Evolutionary conservation across 2,797 vertebrate genomes (phyloP), one percentile per base, ranked within the genome.

Genomic region (Urocyon cinereoargenteus): DNA sequence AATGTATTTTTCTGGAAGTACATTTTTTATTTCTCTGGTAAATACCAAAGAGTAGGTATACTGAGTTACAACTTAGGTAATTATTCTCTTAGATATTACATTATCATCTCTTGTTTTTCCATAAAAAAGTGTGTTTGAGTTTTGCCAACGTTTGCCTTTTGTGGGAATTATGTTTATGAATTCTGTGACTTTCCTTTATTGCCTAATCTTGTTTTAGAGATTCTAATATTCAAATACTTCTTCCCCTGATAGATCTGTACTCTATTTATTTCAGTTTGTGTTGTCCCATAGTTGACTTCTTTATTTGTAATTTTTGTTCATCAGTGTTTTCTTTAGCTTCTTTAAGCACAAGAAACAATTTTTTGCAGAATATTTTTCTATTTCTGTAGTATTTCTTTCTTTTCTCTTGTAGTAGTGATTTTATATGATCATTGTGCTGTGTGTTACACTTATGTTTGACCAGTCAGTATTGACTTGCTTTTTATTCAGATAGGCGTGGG

Each of bases 121-220:
- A 14, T 51, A 49, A 82, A 62, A 88, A 61, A 5, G 24, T 34
- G 7, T 34, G 4, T 51, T 75, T 83, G 49, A 59, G 83, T 84
- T 61, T 77, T 51, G 21, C 31, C 55, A 49, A 1, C 68, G 55
- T 94, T 57, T 93, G 81, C 16, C 28, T 34, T 84, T 78, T 88
- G 26, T 93, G 26, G 64, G 62, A 73, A 79, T 28, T 59, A 5
- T 34, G 13, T 53, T 59, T 78, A 34, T 79, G 2, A 49, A 55
- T 64, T 79, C 79, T 86, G 18, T 85, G 24, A 72, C 34, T 89
- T 89, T 53, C 59, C 53, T 90, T 86, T 79, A 90, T 73, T 86
- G 31, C 66, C 14, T 55, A 79, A 4, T n/a, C 31, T 73, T 90
- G 34, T 93, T 81, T 73, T 96, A 90, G 73, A 72, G 59, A 90